Evolutionary conservation across 2,888 invertebrate genomes (phyloP), one percentile per base, ranked within the genome.

Genomic region (Agriopis aurantiaria): DNA sequence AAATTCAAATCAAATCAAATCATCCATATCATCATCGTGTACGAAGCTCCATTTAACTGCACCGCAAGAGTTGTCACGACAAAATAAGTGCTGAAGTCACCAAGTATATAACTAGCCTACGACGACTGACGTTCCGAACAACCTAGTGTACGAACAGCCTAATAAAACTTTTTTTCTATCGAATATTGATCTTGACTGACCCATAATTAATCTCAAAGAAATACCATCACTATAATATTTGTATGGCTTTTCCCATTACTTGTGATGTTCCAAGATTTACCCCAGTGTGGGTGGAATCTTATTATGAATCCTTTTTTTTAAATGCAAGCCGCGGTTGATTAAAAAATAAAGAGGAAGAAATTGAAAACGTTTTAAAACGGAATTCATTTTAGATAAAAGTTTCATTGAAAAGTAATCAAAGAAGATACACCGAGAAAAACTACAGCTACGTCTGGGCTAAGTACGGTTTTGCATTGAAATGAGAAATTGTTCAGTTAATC

Each of bases 281-380:
- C 43, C 10, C 55, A 41, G 14, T 43, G 40, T 71, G 76, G 77
- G 86, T 84, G 90, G 87, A 91, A 91, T 89, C 88, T 93, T 92
- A 93, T 93, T 93, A 91, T 84, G 76, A 78, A 75, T 71, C 78
- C 60, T 61, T 61, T 56, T 56, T 9, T 49, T 51, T 51, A 68
- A 68, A 46, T 52, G 62, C 56, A 62, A 57, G 11, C 58, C 12
- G 45, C 52, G 46, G 57, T 57, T 68, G 62, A 68, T 68, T 68
- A 33, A 57, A 68, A 67, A 61, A 56, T 12, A 40, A 49, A 14
- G 14, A 33, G 45, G n/a, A 56, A 45, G n/a, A 51, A 61, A 62
- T 61, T 62, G 40, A 56, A 66, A 56, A 60, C 48, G 67, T 55
- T 61, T 61, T 23, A 17, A 59, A 48, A 56, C 56, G 40, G 17